phyloP scores from a whole-genome alignment of 2,113 vertebrate genomes.

The Heloderma charlesbogerti region DNA sequence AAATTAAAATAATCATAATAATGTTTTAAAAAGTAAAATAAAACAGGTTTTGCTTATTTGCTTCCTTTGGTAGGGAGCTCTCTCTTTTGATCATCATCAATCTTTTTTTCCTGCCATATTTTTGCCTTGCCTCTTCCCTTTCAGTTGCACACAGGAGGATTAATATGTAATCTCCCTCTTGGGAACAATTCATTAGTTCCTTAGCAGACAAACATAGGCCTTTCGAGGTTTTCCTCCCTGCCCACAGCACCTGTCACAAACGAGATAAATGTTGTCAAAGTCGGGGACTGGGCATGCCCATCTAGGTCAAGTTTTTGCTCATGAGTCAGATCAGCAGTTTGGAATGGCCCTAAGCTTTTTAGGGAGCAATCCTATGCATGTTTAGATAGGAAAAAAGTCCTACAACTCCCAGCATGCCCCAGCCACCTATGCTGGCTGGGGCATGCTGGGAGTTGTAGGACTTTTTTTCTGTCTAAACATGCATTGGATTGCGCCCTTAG shows the following conservation, averaged over 20 bases:
- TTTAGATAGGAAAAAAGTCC: too few species aligned
- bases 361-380: background rate
- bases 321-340: background rate
- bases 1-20: background rate
- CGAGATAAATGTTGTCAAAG: background rate
- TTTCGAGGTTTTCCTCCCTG: background rate
- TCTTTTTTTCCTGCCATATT: background rate
- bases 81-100: background rate
- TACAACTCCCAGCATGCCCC: too few species aligned
- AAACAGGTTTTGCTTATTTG: background rate
- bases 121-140: background rate
- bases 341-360: background rate
- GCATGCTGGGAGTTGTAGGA: too few species aligned
- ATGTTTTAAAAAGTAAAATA: too few species aligned
- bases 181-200: background rate
- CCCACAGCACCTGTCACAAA: background rate
- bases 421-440: too few species aligned
- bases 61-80: background rate
- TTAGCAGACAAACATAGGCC: background rate
- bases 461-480: too few species aligned
- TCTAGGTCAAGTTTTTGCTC: background rate
- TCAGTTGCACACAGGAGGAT: constrained; percentile 2
- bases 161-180: constrained; percentile 10
- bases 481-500: too few species aligned
- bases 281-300: background rate